A percentile compares a stretch with the other conserved stretches of the same genome.
Evolutionary conservation across 2,113 vertebrate genomes (phyloP).

Genomic region (Otus sunia): DNA sequence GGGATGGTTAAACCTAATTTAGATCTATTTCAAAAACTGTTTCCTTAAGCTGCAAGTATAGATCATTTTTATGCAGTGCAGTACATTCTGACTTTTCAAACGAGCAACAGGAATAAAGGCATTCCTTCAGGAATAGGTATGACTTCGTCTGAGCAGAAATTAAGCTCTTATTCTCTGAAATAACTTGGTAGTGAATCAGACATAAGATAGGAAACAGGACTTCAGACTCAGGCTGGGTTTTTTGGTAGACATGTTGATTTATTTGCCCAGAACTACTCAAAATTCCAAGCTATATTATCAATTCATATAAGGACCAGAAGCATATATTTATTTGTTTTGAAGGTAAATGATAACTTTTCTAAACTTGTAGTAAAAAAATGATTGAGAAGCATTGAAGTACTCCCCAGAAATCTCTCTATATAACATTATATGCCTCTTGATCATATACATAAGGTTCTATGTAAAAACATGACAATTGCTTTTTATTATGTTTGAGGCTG

Average conservation of each 20-base stretch:
- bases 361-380: neutral
- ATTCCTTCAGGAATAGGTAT: neutral
- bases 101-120: neutral
- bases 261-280: neutral
- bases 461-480: accelerated
- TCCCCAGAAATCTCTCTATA: accelerated
- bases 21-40: slow-evolving; percentile 5
- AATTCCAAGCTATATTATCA: neutral
- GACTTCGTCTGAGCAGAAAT: neutral
- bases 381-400: neutral
- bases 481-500: neutral
- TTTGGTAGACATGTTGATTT: neutral
- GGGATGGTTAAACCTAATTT: slow-evolving; percentile 2
- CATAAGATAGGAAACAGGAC: neutral
- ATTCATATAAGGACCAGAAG: neutral
- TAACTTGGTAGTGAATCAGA: neutral
- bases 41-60: neutral
- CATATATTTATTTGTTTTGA: neutral
- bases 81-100: neutral
- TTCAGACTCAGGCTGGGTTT: neutral
- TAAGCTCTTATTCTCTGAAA: neutral
- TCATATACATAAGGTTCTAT: accelerated
- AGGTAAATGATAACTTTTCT: neutral
- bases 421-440: neutral
- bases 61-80: neutral